Percentiles rank a stretch among this genome's conserved stretches.
phyloP scores from a whole-genome alignment of 2,797 vertebrate genomes.

The Pangasius larnaudii region DNA sequence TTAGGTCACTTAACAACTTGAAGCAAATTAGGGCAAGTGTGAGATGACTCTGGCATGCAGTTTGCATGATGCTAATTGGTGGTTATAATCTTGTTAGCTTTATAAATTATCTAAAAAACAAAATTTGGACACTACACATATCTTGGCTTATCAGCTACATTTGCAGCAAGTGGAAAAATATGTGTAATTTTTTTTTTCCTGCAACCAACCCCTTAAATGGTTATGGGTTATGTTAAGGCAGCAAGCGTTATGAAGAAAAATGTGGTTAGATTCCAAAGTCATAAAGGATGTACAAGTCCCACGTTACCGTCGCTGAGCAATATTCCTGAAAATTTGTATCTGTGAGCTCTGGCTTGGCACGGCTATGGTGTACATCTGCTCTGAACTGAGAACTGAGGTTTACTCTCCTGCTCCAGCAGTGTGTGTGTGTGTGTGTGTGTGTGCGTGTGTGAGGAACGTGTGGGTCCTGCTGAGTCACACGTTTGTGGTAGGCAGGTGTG shows the following conservation, averaged over 20 bases:
- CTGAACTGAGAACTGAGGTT: slow-evolving; percentile 42
- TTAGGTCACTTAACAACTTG: slow-evolving; percentile 15
- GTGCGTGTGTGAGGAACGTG: slow-evolving; percentile 44
- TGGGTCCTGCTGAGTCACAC: slow-evolving; percentile 72
- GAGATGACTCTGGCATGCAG: slow-evolving; percentile 18
- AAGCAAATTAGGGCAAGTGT: slow-evolving; percentile 23
- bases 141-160: neutral
- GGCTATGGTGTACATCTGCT: slow-evolving; percentile 40
- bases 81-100: neutral
- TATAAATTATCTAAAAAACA: neutral
- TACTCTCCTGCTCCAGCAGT: slow-evolving; percentile 46
- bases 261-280: slow-evolving; percentile 1
- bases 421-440: slow-evolving; percentile 58
- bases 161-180: neutral
- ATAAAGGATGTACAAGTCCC: slow-evolving; percentile 24
- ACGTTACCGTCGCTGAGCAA: slow-evolving; percentile 8
- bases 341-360: slow-evolving; percentile 47
- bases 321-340: slow-evolving; percentile 36
- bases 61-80: neutral
- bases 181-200: neutral
- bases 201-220: neutral
- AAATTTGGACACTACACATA: neutral
- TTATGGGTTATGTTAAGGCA: neutral
- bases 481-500: slow-evolving; percentile 55
- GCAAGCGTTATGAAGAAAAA: slow-evolving; percentile 9